Conservation (phyloP, 2,888 invertebrate genomes). For the Vesta saturnalis region DNA sequence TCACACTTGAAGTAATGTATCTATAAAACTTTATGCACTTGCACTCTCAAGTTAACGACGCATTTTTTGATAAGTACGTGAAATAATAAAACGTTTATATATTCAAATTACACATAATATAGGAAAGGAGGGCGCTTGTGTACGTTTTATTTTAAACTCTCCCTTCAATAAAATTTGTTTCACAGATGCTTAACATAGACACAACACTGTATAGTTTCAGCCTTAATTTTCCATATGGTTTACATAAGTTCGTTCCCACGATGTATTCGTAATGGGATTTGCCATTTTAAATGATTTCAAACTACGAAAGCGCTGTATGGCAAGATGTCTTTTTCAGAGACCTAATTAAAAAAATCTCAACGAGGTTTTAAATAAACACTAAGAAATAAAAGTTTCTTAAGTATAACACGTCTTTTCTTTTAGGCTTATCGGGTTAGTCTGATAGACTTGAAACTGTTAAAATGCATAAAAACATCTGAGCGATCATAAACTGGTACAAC, state of each 20-base stretch:
- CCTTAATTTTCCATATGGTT: conserved; percentile 24
- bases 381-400: conserved; percentile 35
- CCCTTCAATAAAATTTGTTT: conserved; percentile 17
- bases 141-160: conserved; percentile 9
- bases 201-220: conserved; percentile 24
- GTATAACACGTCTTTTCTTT: conserved; percentile 51
- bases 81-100: neutral
- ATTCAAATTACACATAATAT: neutral
- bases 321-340: conserved; percentile 10
- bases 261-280: neutral
- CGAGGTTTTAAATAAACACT: conserved; percentile 10
- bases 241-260: conserved; percentile 27
- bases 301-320: conserved; percentile 1
- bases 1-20: conserved; percentile 12
- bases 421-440: conserved; percentile 52
- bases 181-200: conserved; percentile 26
- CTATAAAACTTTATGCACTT: conserved; percentile 14
- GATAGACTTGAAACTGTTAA: conserved; percentile 43
- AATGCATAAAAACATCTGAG: conserved; percentile 52
- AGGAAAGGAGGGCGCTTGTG: conserved; percentile 12
- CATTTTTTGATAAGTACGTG: neutral
- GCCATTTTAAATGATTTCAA: conserved; percentile 17
- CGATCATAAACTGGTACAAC: conserved; percentile 51
- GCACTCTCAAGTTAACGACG: neutral
- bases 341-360: conserved; percentile 12